Conservation (phyloP, 2,888 invertebrate species). For the Melinaea menophilus region DNA sequence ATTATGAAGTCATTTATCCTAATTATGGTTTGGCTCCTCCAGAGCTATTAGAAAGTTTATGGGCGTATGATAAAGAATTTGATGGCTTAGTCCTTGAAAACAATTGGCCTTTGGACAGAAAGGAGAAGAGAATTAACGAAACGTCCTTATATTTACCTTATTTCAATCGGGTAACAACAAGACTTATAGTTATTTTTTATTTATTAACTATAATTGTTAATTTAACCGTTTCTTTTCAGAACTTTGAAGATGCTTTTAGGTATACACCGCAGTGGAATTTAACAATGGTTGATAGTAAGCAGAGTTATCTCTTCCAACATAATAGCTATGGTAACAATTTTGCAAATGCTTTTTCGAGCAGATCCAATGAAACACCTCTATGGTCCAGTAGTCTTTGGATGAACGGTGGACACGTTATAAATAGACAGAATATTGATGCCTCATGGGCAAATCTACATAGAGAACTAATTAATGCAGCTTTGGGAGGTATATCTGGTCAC, state of each 20-base stretch:
- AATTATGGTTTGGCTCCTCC: constrained; percentile 43
- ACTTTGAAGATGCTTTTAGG: constrained; percentile 64
- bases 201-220: not conserved
- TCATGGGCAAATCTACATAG: constrained; percentile 78
- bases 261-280: constrained; percentile 75
- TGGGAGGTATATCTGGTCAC: constrained; percentile 70
- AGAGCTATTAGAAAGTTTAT: constrained; percentile 48
- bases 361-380: constrained; percentile 40
- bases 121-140: constrained; percentile 51
- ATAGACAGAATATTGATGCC: constrained; percentile 73
- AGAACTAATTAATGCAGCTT: constrained; percentile 69
- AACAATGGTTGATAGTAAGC: constrained; percentile 39
- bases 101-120: constrained; percentile 75
- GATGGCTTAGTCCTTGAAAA: constrained; percentile 73
- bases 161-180: constrained; percentile 64
- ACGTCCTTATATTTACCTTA: constrained; percentile 64
- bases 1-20: constrained; percentile 52
- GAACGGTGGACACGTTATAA: constrained; percentile 50
- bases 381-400: constrained; percentile 58
- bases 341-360: constrained; percentile 45
- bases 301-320: constrained; percentile 65
- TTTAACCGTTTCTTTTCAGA: constrained; percentile 39
- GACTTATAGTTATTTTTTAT: not conserved
- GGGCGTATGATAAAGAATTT: constrained; percentile 45
- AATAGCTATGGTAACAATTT: constrained; percentile 78